Percentiles rank a stretch among this genome's conserved stretches.
Evolutionary conservation across 2,113 vertebrate species (phyloP).

Genomic region (Corydoras sp.): DNA sequence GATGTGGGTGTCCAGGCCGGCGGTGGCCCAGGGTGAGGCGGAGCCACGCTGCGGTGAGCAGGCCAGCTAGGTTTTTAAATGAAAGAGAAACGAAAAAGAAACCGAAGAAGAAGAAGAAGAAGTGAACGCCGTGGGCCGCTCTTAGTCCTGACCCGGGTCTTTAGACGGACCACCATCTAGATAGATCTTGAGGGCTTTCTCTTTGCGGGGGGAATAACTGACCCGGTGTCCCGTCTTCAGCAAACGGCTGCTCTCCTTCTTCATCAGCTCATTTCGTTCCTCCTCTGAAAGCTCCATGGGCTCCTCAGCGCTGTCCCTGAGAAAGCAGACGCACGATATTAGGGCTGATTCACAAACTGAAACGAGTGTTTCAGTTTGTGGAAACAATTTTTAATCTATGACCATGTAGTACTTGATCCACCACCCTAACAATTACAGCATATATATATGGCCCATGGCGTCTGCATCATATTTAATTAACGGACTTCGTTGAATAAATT

Average conservation of each 20-base stretch:
- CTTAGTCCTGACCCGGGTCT: constrained; percentile 91
- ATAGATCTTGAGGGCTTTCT: constrained; percentile 99
- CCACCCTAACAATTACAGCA: no score
- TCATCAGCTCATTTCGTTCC: constrained; percentile 92
- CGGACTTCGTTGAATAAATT: no score
- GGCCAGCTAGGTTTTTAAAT: constrained; percentile 52
- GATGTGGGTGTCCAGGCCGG: constrained; percentile 57
- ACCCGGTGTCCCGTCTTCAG: constrained; percentile 95
- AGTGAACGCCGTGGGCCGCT: neutral
- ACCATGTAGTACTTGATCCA: no score
- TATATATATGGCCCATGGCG: no score
- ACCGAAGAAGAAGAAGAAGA: neutral
- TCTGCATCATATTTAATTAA: no score
- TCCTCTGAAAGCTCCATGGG: constrained; percentile 90
- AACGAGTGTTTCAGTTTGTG: no score
- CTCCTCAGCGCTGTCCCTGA: constrained; percentile 87
- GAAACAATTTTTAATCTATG: no score
- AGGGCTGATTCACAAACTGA: no score
- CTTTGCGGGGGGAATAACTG: constrained; percentile 96
- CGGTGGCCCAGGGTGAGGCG: constrained; percentile 61
- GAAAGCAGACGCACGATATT: neutral
- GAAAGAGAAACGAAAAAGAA: constrained; percentile 4
- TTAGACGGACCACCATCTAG: constrained; percentile 91
- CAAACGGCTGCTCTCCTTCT: constrained; percentile 96
- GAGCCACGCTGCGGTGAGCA: constrained; percentile 76